Conservation (phyloP, 2,113 vertebrate genomes). For the Naja naja region DNA sequence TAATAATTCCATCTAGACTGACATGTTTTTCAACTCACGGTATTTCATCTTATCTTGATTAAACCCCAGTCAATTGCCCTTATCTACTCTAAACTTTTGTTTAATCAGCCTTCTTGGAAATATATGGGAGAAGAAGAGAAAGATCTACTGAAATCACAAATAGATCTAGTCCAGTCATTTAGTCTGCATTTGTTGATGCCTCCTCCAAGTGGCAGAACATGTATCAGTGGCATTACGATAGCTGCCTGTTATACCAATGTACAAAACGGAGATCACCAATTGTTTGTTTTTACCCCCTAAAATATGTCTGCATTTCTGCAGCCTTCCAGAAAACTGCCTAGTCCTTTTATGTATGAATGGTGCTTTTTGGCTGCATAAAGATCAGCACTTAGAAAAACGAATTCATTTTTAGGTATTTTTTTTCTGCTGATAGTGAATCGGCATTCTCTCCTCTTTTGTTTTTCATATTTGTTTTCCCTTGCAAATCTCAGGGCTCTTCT, state of each 20-base stretch:
- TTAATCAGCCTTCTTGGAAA: not conserved
- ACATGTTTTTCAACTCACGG: not conserved
- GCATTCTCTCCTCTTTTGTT: not conserved
- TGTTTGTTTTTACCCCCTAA: not conserved
- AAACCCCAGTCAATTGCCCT: not conserved
- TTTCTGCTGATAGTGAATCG: not conserved
- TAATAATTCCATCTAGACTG: not conserved
- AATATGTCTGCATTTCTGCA: not conserved
- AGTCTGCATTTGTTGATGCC: not conserved
- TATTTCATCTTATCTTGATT: not conserved
- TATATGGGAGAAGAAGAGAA: not conserved
- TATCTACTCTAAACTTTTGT: not conserved
- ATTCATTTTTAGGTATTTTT: not conserved
- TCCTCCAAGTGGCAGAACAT: not conserved
- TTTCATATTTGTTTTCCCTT: not conserved
- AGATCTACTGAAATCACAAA: not conserved
- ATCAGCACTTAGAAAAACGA: not conserved
- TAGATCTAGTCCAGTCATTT: not conserved
- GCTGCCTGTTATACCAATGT: not conserved
- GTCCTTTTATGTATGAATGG: not conserved
- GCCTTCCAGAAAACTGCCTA: not conserved
- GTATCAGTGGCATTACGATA: not conserved
- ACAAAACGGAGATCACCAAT: not conserved
- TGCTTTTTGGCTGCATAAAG: not conserved
- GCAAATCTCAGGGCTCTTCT: not conserved